Conservation (phyloP, 2,113 vertebrate species). For the Apistogramma diplotaenia region DNA sequence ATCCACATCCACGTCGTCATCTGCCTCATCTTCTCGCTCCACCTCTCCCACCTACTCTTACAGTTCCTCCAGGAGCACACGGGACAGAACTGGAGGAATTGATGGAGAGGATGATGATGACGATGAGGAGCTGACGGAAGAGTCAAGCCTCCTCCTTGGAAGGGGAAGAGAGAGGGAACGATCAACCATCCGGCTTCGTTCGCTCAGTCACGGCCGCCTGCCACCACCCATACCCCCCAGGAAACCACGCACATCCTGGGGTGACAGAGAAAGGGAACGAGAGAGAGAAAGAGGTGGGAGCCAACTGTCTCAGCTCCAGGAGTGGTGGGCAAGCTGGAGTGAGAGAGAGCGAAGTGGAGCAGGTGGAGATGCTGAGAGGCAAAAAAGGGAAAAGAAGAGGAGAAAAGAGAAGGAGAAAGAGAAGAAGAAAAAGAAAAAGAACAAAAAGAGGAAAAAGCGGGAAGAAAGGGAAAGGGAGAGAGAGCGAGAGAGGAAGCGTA, state of each 20-base stretch:
- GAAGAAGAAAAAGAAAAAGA: constrained; percentile 81
- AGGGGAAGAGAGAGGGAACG: constrained; percentile 74
- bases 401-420: constrained; percentile 79
- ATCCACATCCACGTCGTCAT: constrained; percentile 75
- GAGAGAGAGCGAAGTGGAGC: constrained; percentile 71
- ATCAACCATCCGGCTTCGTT: constrained; percentile 72
- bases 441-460: constrained; percentile 79
- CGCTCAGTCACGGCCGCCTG: constrained; percentile 76
- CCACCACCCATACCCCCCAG: constrained; percentile 81
- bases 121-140: constrained; percentile 78
- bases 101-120: constrained; percentile 78
- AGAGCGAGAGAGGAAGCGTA: constrained; percentile 76
- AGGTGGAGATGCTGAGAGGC: constrained; percentile 70
- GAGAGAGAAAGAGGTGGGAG: constrained; percentile 77
- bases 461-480: constrained; percentile 77
- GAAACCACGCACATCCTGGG: constrained; percentile 75
- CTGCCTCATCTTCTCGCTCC: constrained; percentile 77
- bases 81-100: constrained; percentile 68
- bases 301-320: constrained; percentile 79
- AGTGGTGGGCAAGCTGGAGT: constrained; percentile 82
- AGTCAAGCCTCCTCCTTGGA: constrained; percentile 80
- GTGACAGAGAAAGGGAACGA: constrained; percentile 71
- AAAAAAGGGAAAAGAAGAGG: constrained; percentile 75
- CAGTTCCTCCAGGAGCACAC: constrained; percentile 77
- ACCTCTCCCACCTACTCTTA: constrained; percentile 78